phyloP scores from a whole-genome alignment of 92 coral and sea anemone species.

The Anthopleura xanthogrammica region DNA sequence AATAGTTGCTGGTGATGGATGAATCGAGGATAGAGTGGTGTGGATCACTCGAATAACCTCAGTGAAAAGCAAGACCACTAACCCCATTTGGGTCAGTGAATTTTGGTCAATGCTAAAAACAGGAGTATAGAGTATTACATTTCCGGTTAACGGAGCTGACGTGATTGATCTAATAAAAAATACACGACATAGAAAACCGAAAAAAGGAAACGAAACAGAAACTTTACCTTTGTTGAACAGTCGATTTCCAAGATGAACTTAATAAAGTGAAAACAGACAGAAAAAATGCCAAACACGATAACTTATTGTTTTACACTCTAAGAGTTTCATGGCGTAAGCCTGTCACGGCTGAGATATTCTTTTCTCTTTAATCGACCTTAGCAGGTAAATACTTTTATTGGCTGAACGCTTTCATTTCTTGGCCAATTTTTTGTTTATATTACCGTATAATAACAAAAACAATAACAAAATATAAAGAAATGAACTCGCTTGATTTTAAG shows the following conservation, averaged over 20 bases:
- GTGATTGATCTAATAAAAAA: background rate
- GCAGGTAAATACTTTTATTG: background rate
- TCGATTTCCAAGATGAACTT: background rate
- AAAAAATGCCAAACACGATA: too few species aligned
- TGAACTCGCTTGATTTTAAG: background rate
- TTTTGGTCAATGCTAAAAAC: background rate
- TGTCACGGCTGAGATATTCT: background rate
- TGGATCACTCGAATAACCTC: background rate
- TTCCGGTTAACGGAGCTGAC: background rate
- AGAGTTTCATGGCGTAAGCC: too few species aligned
- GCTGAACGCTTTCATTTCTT: background rate
- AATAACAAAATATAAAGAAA: background rate
- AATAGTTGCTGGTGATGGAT: background rate
- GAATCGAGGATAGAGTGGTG: background rate
- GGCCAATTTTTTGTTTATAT: background rate
- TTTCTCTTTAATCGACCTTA: background rate
- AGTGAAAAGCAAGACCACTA: background rate
- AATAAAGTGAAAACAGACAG: too few species aligned
- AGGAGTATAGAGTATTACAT: too few species aligned
- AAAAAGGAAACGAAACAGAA: background rate
- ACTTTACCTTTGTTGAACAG: background rate
- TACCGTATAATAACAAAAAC: slow-evolving; percentile 1
- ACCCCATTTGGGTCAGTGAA: background rate
- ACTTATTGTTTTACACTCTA: too few species aligned
- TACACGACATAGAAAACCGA: background rate